Percentiles rank a stretch among this genome's conserved stretches.
Evolutionary conservation across 2,888 invertebrate species (phyloP).

Genomic region (Coremacera marginata): DNA sequence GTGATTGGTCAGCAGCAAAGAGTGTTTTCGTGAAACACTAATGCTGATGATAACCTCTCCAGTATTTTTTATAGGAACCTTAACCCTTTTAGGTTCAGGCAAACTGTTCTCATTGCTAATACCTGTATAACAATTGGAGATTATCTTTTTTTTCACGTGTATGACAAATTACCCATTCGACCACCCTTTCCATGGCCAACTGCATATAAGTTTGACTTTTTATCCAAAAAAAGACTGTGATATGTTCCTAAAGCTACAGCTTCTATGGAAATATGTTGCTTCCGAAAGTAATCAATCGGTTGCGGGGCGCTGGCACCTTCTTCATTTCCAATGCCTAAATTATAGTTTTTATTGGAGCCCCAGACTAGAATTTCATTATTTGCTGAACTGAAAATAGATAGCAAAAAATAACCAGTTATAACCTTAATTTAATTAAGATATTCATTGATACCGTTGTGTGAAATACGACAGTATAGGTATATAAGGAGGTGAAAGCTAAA

Average conservation of each 20-base stretch:
- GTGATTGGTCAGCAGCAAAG: conserved; percentile 63
- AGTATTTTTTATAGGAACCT: conserved; percentile 58
- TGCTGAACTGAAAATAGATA: conserved; percentile 56
- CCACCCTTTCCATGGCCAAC: conserved; percentile 88
- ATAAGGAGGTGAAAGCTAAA: no score
- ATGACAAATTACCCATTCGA: conserved; percentile 73
- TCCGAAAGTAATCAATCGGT: conserved; percentile 76
- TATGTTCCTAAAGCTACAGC: conserved; percentile 71
- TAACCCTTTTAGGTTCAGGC: conserved; percentile 62
- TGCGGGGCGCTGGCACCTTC: conserved; percentile 76
- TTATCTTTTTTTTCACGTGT: conserved; percentile 64
- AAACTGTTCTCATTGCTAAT: conserved; percentile 74
- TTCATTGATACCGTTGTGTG: no score
- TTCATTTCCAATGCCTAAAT: conserved; percentile 80
- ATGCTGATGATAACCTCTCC: conserved; percentile 63
- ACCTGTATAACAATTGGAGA: conserved; percentile 74
- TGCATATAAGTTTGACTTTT: conserved; percentile 73
- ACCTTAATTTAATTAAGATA: conserved; percentile 69
- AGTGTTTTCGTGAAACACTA: conserved; percentile 65
- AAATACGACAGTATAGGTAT: no score
- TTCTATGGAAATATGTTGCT: conserved; percentile 73
- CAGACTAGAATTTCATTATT: conserved; percentile 80
- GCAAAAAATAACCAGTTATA: conserved; percentile 69
- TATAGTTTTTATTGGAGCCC: conserved; percentile 89
- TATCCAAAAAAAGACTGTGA: conserved; percentile 66